A percentile compares a stretch with the other conserved stretches of the same genome.
Evolutionary conservation across 2,113 vertebrate species (phyloP).

Genomic region (Nycticebus coucang): DNA sequence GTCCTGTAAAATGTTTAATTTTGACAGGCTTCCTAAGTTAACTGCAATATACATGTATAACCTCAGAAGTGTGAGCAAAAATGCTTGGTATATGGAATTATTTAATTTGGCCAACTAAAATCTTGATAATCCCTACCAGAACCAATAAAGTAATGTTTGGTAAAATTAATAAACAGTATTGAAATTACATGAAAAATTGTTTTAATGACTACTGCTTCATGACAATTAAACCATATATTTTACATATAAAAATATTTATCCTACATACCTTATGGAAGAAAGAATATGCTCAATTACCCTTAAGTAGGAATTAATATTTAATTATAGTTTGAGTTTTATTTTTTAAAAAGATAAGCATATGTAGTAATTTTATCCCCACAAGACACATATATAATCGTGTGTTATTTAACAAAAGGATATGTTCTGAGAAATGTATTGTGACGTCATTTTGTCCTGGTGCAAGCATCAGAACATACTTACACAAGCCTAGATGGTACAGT

Average conservation of each 20-base stretch:
- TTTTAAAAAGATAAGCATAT: neutral
- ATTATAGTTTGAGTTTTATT: neutral
- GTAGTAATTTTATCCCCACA: neutral
- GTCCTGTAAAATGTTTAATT: neutral
- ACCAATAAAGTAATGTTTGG: neutral
- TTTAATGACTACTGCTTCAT: neutral
- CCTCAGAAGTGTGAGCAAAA: neutral
- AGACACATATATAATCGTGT: neutral
- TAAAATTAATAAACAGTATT: neutral
- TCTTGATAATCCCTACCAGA: neutral
- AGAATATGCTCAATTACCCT: neutral
- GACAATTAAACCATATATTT: neutral
- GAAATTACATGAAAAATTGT: neutral
- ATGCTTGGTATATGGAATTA: neutral
- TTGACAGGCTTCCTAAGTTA: neutral
- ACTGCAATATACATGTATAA: neutral
- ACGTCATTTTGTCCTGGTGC: neutral
- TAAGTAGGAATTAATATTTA: neutral
- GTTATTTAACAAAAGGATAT: neutral
- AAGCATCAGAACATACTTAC: neutral
- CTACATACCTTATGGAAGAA: neutral
- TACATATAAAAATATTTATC: neutral
- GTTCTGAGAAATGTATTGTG: neutral
- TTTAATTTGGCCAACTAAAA: neutral
- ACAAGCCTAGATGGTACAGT: neutral